A percentile compares a stretch with the other conserved stretches of the same genome.
phyloP scores from a whole-genome alignment of 2,113 vertebrate species.

The Actenoides hombroni region DNA sequence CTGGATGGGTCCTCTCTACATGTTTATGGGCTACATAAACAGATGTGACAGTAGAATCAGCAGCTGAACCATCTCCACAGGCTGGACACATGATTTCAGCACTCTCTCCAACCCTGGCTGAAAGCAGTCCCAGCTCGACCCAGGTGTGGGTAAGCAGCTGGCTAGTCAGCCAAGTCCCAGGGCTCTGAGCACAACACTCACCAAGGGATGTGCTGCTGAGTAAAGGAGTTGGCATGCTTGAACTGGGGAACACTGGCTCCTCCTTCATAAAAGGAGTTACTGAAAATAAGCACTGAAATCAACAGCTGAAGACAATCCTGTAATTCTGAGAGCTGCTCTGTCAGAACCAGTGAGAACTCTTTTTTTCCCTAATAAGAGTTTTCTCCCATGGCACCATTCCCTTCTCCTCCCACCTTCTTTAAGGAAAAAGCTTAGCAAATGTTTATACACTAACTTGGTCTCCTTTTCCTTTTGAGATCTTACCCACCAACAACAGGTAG shows the following conservation, averaged over 20 bases:
- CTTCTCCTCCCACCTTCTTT: not conserved
- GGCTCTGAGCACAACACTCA: not conserved
- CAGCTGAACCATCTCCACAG: not conserved
- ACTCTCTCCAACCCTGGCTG: not conserved
- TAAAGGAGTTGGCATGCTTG: not conserved
- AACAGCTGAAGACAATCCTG: not conserved
- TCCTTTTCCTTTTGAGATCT: not conserved
- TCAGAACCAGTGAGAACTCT: not conserved
- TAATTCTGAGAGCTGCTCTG: not conserved
- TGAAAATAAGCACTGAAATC: constrained; percentile 36
- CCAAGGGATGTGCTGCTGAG: not conserved
- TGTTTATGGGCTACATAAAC: not conserved
- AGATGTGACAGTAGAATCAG: not conserved
- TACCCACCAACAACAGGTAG: not conserved
- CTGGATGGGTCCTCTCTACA: not conserved
- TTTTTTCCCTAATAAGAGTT: not conserved
- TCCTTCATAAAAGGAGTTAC: not conserved
- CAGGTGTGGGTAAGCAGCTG: not conserved
- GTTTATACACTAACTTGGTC: not conserved
- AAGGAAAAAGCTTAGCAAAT: not conserved
- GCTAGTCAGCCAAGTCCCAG: not conserved
- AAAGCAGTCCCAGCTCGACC: not conserved
- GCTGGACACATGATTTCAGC: not conserved
- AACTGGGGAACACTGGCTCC: not conserved
- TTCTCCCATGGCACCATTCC: not conserved